Conservation (phyloP, 2,113 vertebrate genomes). For the Myotis brandtii region DNA sequence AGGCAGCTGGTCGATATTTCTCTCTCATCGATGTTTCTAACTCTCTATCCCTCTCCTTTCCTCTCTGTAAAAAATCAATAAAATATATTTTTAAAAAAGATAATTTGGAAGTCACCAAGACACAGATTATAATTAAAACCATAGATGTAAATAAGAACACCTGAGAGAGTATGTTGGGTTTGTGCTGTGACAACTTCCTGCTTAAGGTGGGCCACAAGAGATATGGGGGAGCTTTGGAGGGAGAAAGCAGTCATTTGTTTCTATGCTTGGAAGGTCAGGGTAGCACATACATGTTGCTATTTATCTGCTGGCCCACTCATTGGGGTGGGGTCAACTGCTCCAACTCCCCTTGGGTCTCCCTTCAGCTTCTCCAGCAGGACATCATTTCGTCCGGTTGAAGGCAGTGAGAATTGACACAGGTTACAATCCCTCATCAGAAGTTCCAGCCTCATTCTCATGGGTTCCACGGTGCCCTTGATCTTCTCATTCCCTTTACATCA, state of each 20-base stretch:
- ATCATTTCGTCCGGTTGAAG: rapidly evolving
- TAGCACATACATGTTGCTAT: background rate
- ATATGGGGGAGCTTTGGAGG: background rate
- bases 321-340: background rate
- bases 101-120: background rate
- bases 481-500: background rate
- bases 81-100: background rate
- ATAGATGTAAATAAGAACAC: too few relatives aligned
- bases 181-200: background rate
- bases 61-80: too few relatives aligned
- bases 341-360: too few relatives aligned
- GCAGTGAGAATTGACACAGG: background rate
- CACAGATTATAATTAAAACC: background rate
- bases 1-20: too few relatives aligned
- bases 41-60: too few relatives aligned
- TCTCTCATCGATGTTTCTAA: too few relatives aligned
- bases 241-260: background rate
- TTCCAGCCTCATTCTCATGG: background rate
- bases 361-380: background rate
- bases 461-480: background rate
- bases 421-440: too few relatives aligned
- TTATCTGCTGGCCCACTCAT: background rate
- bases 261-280: background rate
- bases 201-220: too few relatives aligned
- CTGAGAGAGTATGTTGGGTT: background rate